Evolutionary conservation across 2,113 vertebrate species (phyloP), one percentile per base, ranked within the genome.

Genomic region (Chaetodon auriga): DNA sequence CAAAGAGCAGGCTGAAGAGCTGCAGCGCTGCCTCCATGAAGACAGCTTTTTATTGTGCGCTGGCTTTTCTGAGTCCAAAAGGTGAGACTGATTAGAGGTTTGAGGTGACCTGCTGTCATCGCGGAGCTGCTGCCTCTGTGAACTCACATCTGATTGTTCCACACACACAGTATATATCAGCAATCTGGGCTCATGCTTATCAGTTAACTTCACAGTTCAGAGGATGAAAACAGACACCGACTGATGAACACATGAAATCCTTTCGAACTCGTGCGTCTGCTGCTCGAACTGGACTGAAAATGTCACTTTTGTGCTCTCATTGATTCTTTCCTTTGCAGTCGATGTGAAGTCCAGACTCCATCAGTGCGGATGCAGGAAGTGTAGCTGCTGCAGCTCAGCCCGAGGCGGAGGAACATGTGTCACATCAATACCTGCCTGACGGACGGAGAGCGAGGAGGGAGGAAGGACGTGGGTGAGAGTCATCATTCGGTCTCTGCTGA

Each of bases 61-160:
- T 3, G 45, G 23, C 61, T 73, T 60, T 30, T 46, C 55, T 46
- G 19, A 5, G 57, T 30, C 46, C 43, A 41, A 57, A 66, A 60
- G 64, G 75, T 68, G 80, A 74, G 19, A 7, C 23, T 81, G 81
- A 89, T 78, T 57, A 78, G 53, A 83, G 81, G 80, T 43, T 66
- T 18, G 11, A 18, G 58, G 30, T 30, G 76, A 77, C 68, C 73
- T 25, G 45, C 72, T 78, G 75, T 48, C 65, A 19, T 36, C 19
- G 19, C 45, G 0, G 8, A 48, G 62, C 62, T 2, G 45, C 21
- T 23, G 61, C 3, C 65, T 36, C 60, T 25, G 45, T 49, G 7
- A 14, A 21, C 35, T 41, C 21, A 25, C 6, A n/a, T 48, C 21
- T 70, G 54, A 54, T 53, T 16, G 18, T 45, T 21, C 1, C 8